Evolutionary conservation across 2,888 invertebrate genomes (phyloP).

Genomic region (Thyatira batis): DNA sequence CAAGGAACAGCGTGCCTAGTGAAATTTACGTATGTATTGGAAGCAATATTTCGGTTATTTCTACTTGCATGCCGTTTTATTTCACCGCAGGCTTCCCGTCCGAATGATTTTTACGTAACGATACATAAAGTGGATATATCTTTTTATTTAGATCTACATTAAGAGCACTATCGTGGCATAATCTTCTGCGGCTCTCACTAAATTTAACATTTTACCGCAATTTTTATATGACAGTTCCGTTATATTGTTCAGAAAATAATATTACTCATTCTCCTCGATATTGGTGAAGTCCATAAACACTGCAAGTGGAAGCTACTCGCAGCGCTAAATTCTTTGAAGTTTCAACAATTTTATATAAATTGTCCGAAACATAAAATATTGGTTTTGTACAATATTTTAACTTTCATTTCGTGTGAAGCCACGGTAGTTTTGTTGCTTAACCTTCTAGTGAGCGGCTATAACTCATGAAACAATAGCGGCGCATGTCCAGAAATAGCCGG

Average conservation of each 20-base stretch:
- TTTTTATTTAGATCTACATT: neutral
- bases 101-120: neutral
- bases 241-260: neutral
- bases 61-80: slow-evolving; percentile 10
- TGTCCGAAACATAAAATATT: slow-evolving; percentile 48
- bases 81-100: neutral
- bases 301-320: slow-evolving; percentile 12
- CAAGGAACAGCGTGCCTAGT: slow-evolving; percentile 28
- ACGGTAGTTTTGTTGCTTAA: slow-evolving; percentile 61
- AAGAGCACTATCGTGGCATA: neutral
- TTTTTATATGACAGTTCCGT: neutral
- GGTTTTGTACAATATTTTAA: slow-evolving; percentile 45
- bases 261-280: neutral
- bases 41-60: slow-evolving; percentile 31
- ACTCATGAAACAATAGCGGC: slow-evolving; percentile 71
- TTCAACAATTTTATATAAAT: slow-evolving; percentile 42
- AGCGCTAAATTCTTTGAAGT: slow-evolving; percentile 27
- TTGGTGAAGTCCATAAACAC: slow-evolving; percentile 1
- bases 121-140: neutral
- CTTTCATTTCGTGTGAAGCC: slow-evolving; percentile 46
- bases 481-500: slow-evolving; percentile 67
- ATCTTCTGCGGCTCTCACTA: neutral
- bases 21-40: slow-evolving; percentile 33
- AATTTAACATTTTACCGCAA: neutral
- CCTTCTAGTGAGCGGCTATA: slow-evolving; percentile 60